Base-by-base conservation (phyloP, 2,888 invertebrate genomes). In the Magallana nippona region DNA sequence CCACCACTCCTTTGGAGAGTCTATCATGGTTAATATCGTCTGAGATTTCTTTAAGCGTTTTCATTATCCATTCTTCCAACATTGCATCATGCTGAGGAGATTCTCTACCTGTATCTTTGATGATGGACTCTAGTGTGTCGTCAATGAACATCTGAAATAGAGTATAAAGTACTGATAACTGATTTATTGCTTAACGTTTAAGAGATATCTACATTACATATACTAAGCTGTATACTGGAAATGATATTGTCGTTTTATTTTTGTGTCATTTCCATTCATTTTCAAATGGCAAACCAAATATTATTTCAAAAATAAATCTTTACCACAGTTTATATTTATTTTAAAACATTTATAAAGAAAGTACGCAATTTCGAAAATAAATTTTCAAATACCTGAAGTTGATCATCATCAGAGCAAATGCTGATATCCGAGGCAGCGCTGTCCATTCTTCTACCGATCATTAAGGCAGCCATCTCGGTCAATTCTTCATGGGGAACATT, bases 11-110 rank as follows among this genome's bases (percentile, higher is more conserved):
- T 63, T 87, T 87, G 15, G 88, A 83, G 1, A 90, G 81, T 27
- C 78, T 81, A 22, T 88, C 88, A 8, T 87, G 57, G 55, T 88
- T 86, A 10, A 91, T 83, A 60, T 91, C 90, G 19, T 87, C 83
- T 57, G 88, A 87, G 0, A 90, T 79, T 15, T 85, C 84, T 32
- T 86, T 84, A 19, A 91, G 81, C 2, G 89, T 89, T 2, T 62
- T 84, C 11, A 90, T 79, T 81, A 91, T 88, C 62, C 89, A 90
- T 22, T 89, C 87, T 79, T 90, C 89, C 10, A 89, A 82, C 22
- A 88, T 83, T 17, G 85, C 83, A 19, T 90, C 90, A 78, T 88
- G 88, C 0, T 88, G 85, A 0, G 88, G 87, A 0, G 89, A 87
- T 27, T 58, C 79, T n/a, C 55, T 62, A 10, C 55, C 79, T n/a